Percentiles rank a stretch among this genome's conserved stretches.
These are phyloP conservation scores for Lucinisca nassula DNA, from an alignment of 2,888 invertebrate species.

Conservation along the genomic window DNA sequence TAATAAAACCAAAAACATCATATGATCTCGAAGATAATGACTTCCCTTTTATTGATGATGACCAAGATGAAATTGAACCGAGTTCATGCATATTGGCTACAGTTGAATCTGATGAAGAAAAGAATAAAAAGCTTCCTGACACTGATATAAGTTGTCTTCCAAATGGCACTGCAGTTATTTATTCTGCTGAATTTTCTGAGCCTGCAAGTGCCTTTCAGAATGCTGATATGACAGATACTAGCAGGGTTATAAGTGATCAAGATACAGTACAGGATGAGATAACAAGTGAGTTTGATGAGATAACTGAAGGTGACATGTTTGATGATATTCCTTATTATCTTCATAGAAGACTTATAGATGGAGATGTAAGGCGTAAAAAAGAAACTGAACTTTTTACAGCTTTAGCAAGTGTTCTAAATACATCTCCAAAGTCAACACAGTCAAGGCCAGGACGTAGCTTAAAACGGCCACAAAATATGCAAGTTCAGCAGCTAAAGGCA, in stretches of 20 bases:
- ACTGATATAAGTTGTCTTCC: background rate
- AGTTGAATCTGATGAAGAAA: conserved; percentile 41
- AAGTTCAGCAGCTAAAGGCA: conserved; percentile 74
- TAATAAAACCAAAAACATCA: background rate
- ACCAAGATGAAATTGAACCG: conserved; percentile 41
- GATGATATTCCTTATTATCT: conserved; percentile 86
- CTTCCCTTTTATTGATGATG: background rate
- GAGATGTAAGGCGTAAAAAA: conserved; percentile 61
- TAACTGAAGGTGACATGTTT: conserved; percentile 74
- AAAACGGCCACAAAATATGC: conserved; percentile 72
- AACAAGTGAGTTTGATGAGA: background rate
- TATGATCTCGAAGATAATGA: conserved; percentile 25
- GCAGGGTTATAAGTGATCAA: conserved; percentile 16
- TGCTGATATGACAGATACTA: background rate
- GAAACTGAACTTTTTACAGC: conserved; percentile 69
- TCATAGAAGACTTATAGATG: conserved; percentile 71
- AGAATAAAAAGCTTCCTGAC: background rate
- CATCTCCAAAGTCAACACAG: conserved; percentile 3
- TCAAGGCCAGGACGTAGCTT: conserved; percentile 69
- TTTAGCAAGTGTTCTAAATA: conserved; percentile 64
- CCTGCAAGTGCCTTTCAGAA: background rate
- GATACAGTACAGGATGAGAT: background rate
- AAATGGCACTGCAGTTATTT: conserved; percentile 15
- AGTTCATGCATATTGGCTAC: conserved; percentile 68
- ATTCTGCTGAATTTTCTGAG: background rate